Evolutionary conservation across 2,113 vertebrate genomes (phyloP).

Genomic region (Emydura subglobosa): DNA sequence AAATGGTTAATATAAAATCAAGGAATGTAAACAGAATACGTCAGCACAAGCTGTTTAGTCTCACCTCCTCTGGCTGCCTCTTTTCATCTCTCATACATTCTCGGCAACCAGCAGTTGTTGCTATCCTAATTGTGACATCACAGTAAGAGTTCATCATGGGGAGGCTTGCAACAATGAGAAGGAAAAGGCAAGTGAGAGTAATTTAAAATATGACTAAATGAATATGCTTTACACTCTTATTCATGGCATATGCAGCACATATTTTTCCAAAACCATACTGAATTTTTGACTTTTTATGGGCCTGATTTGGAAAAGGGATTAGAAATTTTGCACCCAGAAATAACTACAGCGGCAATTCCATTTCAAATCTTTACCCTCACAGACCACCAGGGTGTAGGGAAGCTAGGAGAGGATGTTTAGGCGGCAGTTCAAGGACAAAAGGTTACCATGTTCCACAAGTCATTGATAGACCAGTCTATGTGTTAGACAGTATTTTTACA

Average conservation of each 20-base stretch:
- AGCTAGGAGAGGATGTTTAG: background rate
- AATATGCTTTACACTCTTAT: background rate
- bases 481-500: background rate
- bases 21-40: background rate
- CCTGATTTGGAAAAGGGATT: background rate
- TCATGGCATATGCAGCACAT: background rate
- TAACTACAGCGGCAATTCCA: background rate
- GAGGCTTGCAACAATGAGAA: background rate
- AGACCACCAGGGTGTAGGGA: background rate
- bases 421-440: background rate
- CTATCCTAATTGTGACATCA: background rate
- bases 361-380: background rate
- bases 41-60: background rate
- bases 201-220: background rate
- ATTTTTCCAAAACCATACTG: background rate
- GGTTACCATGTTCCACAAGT: background rate
- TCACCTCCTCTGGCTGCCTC: background rate
- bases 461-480: background rate
- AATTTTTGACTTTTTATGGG: background rate
- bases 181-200: background rate
- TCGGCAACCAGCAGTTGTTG: background rate
- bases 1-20: background rate
- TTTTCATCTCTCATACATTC: background rate
- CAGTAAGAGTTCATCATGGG: background rate
- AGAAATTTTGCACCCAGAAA: background rate